phyloP scores from a whole-genome alignment of 2,888 invertebrate genomes.

The Acanthoscelides obtectus region DNA sequence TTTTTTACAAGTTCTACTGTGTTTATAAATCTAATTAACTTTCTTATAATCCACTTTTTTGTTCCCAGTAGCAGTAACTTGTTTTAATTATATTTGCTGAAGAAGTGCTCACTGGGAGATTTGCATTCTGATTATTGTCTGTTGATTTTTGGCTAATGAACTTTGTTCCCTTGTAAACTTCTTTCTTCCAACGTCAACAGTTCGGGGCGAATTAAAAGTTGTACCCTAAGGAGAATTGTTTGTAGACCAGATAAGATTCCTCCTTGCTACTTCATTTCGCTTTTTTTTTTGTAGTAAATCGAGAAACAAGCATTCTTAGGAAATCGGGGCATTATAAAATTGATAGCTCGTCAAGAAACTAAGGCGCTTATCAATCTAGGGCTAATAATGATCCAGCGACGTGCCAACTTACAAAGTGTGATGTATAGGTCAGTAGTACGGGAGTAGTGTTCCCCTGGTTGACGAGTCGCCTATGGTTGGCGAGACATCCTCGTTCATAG shows the following conservation, averaged over 20 bases:
- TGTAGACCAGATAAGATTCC: constrained; percentile 1
- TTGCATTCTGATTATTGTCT: constrained; percentile 32
- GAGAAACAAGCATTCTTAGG: too few species aligned
- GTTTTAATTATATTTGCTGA: constrained; percentile 31
- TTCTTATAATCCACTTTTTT: constrained; percentile 23
- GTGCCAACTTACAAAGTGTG: too few species aligned
- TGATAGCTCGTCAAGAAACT: too few species aligned
- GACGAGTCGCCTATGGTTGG: too few species aligned
- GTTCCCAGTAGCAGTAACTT: constrained; percentile 11
- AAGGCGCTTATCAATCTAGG: too few species aligned
- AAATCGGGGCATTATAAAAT: too few species aligned
- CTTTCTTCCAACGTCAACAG: constrained; percentile 11
- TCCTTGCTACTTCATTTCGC: not conserved
- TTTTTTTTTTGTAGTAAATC: not conserved
- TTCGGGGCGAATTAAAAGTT: not conserved
- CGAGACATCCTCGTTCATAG: too few species aligned
- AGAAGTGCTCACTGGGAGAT: constrained; percentile 28
- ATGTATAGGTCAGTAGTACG: too few species aligned
- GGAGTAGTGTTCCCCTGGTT: too few species aligned
- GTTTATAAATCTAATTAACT: constrained; percentile 29
- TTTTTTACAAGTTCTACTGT: constrained; percentile 12
- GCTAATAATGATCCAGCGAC: too few species aligned
- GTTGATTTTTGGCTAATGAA: constrained; percentile 29
- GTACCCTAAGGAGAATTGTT: not conserved
- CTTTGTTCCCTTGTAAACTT: constrained; percentile 27